A percentile compares a stretch with the other conserved stretches of the same genome.
These are phyloP conservation scores for Bursaphelenchus mucronatus DNA, from an alignment of 1,140 invertebrate genomes.

Conservation along the genomic window DNA sequence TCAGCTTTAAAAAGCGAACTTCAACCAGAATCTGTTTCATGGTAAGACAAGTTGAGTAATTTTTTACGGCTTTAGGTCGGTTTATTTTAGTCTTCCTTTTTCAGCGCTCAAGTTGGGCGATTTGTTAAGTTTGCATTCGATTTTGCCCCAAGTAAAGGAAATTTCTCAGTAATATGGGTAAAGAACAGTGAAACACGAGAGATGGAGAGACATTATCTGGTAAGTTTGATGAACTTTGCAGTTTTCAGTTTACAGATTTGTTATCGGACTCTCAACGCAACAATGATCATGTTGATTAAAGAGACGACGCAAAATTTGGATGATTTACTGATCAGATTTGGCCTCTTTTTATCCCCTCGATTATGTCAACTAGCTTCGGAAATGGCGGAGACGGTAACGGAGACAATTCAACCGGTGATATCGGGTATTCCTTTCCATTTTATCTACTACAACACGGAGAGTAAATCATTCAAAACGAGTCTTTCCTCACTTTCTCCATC, in stretches of 20 bases:
- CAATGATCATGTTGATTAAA: constrained; percentile 15
- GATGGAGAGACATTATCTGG: constrained; percentile 13
- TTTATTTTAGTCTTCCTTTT: background rate
- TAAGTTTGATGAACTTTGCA: background rate
- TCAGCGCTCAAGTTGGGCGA: background rate
- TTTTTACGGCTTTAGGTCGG: background rate
- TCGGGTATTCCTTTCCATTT: constrained; percentile 23
- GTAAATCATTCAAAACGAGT: constrained; percentile 18
- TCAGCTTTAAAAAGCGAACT: constrained; percentile 15
- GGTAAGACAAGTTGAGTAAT: background rate
- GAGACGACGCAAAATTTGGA: background rate
- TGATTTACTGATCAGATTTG: background rate
- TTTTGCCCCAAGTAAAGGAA: constrained; percentile 10
- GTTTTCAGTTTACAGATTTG: constrained; percentile 9
- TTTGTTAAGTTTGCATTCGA: constrained; percentile 16
- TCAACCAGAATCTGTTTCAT: constrained; percentile 17
- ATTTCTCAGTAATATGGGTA: constrained; percentile 10
- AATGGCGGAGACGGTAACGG: constrained; percentile 18
- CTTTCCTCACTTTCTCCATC: background rate
- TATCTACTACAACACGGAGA: constrained; percentile 23
- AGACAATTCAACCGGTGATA: background rate
- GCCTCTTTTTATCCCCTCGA: constrained; percentile 6
- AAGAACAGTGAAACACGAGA: constrained; percentile 18
- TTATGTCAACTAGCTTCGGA: constrained; percentile 14
- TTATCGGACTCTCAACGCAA: constrained; percentile 20